Evolutionary conservation across 1,140 invertebrate genomes (phyloP), one percentile per base, ranked within the genome.

Genomic region (Geopemphigus sp.): DNA sequence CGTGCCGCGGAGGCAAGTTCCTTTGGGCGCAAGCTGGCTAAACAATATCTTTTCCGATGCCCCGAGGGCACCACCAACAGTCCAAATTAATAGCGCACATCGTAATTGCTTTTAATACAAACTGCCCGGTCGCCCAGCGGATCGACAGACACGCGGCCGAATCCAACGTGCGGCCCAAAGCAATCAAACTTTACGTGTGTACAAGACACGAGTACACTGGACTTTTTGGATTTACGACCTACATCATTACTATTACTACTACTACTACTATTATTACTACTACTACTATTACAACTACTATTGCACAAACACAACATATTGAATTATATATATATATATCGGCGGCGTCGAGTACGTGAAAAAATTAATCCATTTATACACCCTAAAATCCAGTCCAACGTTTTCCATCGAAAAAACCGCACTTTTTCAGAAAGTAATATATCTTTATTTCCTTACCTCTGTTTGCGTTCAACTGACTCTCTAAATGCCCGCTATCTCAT

Each of bases 31-130:
- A 78, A 76, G 57, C 74, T 78, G 74, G 74, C 39, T 78, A 78
- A 78, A 78, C 57, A 78, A 78, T 78, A 78, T 78, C 74, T 78
- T 78, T 78, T 78, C 74, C 74, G 74, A 78, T 63, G 74, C 74
- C 74, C 74, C 56, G 39, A 61, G 57, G 74, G 74, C 57, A 29
- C 74, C 24, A 63, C 57, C 74, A 78, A 63, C 74, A 50, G 74
- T 78, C 57, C 74, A 78, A 78, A 78, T 78, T 78, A 78, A 78
- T 78, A 78, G 74, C 74, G 74, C 57, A 63, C 74, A n/a, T 78
- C 74, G 57, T 78, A 78, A 78, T 78, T 78, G 74, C 74, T 78
- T 78, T 61, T 78, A 78, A 78, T 78, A 78, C 74, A 63, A 78
- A 78, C 74, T 63, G 57, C 74, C 74, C 74, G 74, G 73, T 53